Evolutionary conservation across 1,140 invertebrate species (phyloP), one percentile per base, ranked within the genome.

Genomic region (Chrysopa pallens): DNA sequence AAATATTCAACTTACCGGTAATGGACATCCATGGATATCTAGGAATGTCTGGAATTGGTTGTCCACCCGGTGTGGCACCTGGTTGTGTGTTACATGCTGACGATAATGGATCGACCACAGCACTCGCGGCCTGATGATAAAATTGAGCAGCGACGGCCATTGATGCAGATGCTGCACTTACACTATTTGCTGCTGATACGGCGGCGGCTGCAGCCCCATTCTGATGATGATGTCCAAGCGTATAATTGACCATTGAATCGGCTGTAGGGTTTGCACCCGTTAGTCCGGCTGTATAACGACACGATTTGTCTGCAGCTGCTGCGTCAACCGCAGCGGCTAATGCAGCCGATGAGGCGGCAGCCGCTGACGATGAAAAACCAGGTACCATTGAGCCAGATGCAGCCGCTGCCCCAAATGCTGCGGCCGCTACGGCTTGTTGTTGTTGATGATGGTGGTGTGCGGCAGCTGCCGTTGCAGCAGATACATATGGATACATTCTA

Each of bases 1-100:
- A 23, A 23, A 23, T 23, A 23, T 23, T 23, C 49, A 42, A 74
- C 74, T 82, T 75, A 92, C 89, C 89, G 70, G 87, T 90, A 61
- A 92, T 88, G 51, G 87, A 87, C 87, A 93, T 92, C 89, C 89
- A 93, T n/a, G 89, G 88, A 63, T 92, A 92, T 56, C 87, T 73
- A 11, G 87, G 86, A 56, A 91, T 84, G 62, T 86, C 83, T 28
- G 85, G 84, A 51, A 85, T 77, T 40, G 73, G 64, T 53, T 82
- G 74, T 67, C 81, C 70, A 53, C 78, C 70, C 51, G 78, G 64
- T 15, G 66, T 54, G 46, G 66, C 66, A 55, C 76, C 55, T 17
- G 72, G 73, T 56, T 79, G 78, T 46, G 69, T 68, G 17, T 23
- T 23, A 53, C 65, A 68, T 60, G 71, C 73, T 38, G 73, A 74